These are phyloP conservation scores for Leucopsar rothschildi DNA, from an alignment of 2,113 vertebrate genomes.

Conservation along the genomic window DNA sequence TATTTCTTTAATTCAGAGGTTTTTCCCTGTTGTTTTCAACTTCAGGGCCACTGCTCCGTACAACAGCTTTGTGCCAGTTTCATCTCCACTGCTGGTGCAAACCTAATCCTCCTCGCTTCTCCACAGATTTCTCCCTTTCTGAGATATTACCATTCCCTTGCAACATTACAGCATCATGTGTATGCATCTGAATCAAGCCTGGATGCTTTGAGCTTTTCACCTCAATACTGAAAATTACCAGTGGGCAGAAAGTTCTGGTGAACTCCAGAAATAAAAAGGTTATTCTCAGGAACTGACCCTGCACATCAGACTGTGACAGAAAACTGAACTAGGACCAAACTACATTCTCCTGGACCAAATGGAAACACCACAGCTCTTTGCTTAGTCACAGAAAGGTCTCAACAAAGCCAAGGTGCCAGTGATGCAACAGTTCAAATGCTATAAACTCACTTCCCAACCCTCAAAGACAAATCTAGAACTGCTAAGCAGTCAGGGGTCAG, in stretches of 20 bases:
- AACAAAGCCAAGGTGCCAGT: not conserved
- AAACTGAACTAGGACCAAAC: not conserved
- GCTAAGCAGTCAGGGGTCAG: not conserved
- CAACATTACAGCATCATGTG: not conserved
- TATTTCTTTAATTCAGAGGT: not conserved
- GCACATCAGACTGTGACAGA: not conserved
- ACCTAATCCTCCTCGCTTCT: not conserved
- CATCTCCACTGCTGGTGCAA: not conserved
- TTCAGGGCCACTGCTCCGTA: not conserved
- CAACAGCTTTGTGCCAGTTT: not conserved
- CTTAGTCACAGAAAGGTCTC: not conserved
- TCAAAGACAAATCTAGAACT: not conserved
- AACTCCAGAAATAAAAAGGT: not conserved
- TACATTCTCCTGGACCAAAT: not conserved
- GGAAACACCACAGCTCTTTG: not conserved
- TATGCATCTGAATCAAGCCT: not conserved
- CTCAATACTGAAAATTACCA: not conserved
- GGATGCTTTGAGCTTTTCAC: not conserved
- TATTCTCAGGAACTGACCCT: not conserved
- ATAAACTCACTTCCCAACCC: not conserved
- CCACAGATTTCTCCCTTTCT: not conserved
- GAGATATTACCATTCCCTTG: not conserved
- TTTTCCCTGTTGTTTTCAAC: not conserved
- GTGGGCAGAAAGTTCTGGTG: not conserved
- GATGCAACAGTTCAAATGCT: not conserved